Evolutionary conservation across 2,797 vertebrate genomes (phyloP).

Genomic region (Thunnus albacares): DNA sequence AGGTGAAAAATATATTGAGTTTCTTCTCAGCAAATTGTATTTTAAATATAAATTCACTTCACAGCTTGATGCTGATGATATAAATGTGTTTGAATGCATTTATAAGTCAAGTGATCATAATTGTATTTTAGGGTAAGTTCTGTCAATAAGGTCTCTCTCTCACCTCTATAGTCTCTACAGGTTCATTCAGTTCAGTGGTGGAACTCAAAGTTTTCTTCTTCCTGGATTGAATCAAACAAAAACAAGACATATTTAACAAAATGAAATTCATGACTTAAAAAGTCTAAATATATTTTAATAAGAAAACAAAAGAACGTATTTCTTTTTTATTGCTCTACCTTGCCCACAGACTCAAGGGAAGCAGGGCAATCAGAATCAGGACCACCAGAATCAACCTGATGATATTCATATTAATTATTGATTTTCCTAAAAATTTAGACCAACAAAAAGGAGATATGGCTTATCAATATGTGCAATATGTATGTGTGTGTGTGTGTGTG

Average conservation of each 20-base stretch:
- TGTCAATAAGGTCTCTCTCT: neutral
- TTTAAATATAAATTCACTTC: neutral
- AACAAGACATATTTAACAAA: neutral
- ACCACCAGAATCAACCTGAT: neutral
- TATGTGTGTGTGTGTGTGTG: too few relatives aligned
- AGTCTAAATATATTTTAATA: too few relatives aligned
- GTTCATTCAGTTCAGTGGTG: neutral
- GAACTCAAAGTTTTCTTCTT: slow-evolving; percentile 2
- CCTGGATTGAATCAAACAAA: neutral
- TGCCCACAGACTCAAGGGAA: slow-evolving; percentile 6
- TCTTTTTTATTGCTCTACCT: slow-evolving; percentile 6
- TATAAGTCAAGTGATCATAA: neutral
- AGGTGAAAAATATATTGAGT: neutral
- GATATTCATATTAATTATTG: neutral
- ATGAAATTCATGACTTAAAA: neutral
- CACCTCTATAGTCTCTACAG: slow-evolving; percentile 14
- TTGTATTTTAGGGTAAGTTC: neutral
- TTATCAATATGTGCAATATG: too few relatives aligned
- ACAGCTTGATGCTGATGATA: neutral
- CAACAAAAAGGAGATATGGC: too few relatives aligned
- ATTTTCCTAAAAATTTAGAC: neutral
- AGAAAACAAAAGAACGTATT: neutral
- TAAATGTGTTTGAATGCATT: neutral
- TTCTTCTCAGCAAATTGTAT: neutral
- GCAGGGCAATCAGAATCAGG: slow-evolving; percentile 17